Evolutionary conservation across 2,888 invertebrate genomes (phyloP).

Genomic region (Suillia variegata): DNA sequence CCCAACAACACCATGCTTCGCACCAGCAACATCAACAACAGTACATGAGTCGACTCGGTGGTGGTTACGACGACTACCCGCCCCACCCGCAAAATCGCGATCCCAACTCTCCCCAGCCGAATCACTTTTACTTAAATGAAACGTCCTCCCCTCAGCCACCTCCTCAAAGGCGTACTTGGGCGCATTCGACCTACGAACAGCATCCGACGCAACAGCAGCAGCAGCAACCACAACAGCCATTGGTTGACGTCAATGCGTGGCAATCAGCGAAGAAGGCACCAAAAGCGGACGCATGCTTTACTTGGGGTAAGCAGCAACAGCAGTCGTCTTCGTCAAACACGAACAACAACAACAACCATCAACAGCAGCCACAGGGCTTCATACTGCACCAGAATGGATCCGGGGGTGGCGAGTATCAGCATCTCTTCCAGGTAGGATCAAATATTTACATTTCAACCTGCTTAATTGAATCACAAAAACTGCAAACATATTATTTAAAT

Average conservation of each 20-base stretch:
- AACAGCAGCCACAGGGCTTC: slow-evolving; percentile 64
- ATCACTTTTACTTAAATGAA: slow-evolving; percentile 80
- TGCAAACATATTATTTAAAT: too few species aligned
- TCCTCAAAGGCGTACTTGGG: slow-evolving; percentile 71
- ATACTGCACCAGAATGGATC: slow-evolving; percentile 76
- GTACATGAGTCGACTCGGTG: slow-evolving; percentile 53
- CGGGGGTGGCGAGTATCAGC: slow-evolving; percentile 64
- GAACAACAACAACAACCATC: too few species aligned
- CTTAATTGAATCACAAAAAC: too few species aligned
- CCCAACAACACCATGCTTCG: slow-evolving; percentile 28
- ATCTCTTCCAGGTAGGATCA: too few species aligned
- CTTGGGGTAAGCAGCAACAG: slow-evolving; percentile 43
- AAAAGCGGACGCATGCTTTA: slow-evolving; percentile 43
- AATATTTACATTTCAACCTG: too few species aligned
- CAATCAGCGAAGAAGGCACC: slow-evolving; percentile 50
- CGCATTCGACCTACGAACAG: slow-evolving; percentile 63
- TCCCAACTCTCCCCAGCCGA: slow-evolving; percentile 59
- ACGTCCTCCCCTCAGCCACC: slow-evolving; percentile 59
- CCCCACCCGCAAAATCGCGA: slow-evolving; percentile 36
- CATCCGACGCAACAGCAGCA: too few species aligned
- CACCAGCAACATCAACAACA: slow-evolving; percentile 33
- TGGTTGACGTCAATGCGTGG: slow-evolving; percentile 59
- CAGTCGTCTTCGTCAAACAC: slow-evolving; percentile 39
- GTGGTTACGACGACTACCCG: slow-evolving; percentile 65
- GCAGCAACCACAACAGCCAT: slow-evolving; percentile 55